Conservation (phyloP, 2,113 vertebrate species). For the Entomyzon cyanotis region DNA sequence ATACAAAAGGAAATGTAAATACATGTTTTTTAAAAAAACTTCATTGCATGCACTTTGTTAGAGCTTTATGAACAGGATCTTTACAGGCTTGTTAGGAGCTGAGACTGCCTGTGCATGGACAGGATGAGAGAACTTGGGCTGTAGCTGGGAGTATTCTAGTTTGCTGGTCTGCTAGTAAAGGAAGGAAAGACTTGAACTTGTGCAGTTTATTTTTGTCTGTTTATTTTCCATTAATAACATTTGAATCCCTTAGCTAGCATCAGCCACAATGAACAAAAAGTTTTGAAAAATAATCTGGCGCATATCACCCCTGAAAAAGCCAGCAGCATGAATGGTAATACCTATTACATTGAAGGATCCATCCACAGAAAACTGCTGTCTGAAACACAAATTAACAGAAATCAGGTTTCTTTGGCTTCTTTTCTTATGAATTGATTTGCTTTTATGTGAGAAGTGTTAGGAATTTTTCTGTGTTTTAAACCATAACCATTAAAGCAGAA, state of each 20-base stretch:
- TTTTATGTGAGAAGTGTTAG: neutral
- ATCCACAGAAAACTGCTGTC: neutral
- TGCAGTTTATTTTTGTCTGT: neutral
- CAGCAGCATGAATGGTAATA: neutral
- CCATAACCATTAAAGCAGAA: neutral
- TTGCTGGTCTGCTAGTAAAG: neutral
- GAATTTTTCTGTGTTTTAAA: neutral
- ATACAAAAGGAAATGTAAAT: neutral
- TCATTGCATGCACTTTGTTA: neutral
- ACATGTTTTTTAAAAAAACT: neutral
- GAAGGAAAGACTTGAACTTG: neutral
- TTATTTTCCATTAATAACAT: neutral
- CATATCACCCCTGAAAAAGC: neutral
- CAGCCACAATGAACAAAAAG: neutral
- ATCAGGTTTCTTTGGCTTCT: neutral
- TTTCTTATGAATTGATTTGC: neutral
- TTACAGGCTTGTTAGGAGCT: neutral
- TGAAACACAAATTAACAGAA: neutral
- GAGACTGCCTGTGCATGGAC: neutral
- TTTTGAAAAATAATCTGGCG: neutral
- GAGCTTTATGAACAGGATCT: neutral
- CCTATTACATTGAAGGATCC: neutral
- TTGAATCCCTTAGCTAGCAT: neutral
- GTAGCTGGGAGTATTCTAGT: neutral
- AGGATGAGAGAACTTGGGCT: neutral